Evolutionary conservation across 2,113 vertebrate species (phyloP), one percentile per base, ranked within the genome.

Genomic region (Petrocephalus zakoni): DNA sequence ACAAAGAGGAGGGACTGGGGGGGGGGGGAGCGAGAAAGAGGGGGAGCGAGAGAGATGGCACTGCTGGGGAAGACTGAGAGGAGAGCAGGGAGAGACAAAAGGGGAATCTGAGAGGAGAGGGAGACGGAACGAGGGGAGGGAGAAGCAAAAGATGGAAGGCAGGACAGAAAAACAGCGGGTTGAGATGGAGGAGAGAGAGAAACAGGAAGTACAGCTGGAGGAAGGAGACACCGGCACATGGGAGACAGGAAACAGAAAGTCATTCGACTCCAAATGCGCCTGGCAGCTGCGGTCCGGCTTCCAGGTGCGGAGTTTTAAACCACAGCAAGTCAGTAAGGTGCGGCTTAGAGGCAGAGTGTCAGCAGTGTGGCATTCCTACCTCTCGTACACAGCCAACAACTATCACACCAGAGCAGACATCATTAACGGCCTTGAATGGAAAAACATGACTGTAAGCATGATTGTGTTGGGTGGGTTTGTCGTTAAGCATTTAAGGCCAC

Each of bases 81-180:
- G 25, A 34, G 13, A 75, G 29, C 9, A 37, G 22, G 37, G 68
- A 75, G 15, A 75, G 10, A 34, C 68, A 9, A 2, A 5, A 0
- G 51, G 22, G 37, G 75, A 82, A 61, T 88, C 75, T 86, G 19
- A 61, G 86, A 61, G 56, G 37, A 78, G 34, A 78, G 72, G 72
- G 72, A 87, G 46, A 51, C 11, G 22, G 29, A 78, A n/a, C 21
- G 47, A 55, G 29, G 58, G 29, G 34, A 22, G 51, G 84, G 34
- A 78, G 19, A 78, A 42, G 72, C 37, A 42, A 19, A 78, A 78
- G 6, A 5, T 42, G 72, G 17, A 2, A 78, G 37, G 72, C 2
- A 13, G 37, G 17, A 78, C 19, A 13, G 37, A 42, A 19, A 75
- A 78, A 29, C 47, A 29, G 10, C 61, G 25, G n/a, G 10, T 29